Conservation (phyloP, 2,888 invertebrate species). For the Caenorhabditis wallacei region DNA sequence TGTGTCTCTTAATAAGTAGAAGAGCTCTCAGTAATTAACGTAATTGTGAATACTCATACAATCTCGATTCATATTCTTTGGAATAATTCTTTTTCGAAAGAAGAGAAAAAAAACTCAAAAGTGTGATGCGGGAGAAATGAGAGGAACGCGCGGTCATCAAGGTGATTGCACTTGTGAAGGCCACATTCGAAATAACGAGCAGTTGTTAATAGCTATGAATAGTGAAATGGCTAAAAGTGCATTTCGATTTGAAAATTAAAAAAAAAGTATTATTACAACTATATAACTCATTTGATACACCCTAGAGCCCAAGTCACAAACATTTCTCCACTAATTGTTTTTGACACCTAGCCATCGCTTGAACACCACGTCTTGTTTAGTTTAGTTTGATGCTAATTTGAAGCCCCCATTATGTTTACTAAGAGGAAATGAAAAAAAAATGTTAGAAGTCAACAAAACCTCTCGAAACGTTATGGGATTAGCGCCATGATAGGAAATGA, state of each 20-base stretch:
- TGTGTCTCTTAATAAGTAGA: slow-evolving; percentile 51
- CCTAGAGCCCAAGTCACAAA: no score
- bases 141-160: slow-evolving; percentile 44
- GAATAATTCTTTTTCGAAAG: neutral
- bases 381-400: slow-evolving; percentile 47
- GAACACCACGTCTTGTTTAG: slow-evolving; percentile 44
- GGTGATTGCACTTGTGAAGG: slow-evolving; percentile 55
- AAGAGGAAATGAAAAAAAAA: slow-evolving; percentile 6
- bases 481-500: neutral
- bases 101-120: neutral
- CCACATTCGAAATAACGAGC: slow-evolving; percentile 44
- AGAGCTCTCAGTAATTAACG: slow-evolving; percentile 50
- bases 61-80: neutral
- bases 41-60: slow-evolving; percentile 39
- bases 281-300: no score
- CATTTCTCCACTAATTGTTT: slow-evolving; percentile 43
- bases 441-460: neutral
- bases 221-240: neutral
- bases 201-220: slow-evolving; percentile 36
- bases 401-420: slow-evolving; percentile 25
- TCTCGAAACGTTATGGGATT: neutral
- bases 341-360: slow-evolving; percentile 39
- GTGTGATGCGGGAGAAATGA: slow-evolving; percentile 13
- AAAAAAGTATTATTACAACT: no score
- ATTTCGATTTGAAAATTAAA: neutral